Evolutionary conservation across 2,797 vertebrate species (phyloP).

Genomic region (Sebastes taczanowskii): DNA sequence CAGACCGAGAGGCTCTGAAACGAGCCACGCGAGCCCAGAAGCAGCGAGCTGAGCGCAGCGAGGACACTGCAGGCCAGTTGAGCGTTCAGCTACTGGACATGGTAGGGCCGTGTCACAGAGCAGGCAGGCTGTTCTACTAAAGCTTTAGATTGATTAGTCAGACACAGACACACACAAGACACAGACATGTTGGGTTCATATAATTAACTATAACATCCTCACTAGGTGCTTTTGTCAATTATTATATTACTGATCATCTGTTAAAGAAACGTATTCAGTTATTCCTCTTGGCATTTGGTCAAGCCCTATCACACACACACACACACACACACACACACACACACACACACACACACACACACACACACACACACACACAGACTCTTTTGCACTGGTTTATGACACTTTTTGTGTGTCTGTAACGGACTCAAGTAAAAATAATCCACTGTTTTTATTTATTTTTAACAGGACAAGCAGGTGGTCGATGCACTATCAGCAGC

Average conservation of each 20-base stretch:
- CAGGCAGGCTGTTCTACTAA: not conserved
- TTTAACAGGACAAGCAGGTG: slow-evolving; percentile 85
- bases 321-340: too few relatives aligned
- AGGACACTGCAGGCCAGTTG: slow-evolving; percentile 84
- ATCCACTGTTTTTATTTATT: not conserved
- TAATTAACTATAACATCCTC: not conserved
- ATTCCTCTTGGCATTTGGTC: not conserved
- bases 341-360: too few relatives aligned
- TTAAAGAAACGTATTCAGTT: not conserved
- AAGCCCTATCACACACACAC: too few relatives aligned
- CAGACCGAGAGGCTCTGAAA: slow-evolving; percentile 88
- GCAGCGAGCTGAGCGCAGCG: slow-evolving; percentile 86
- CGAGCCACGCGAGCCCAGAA: slow-evolving; percentile 87
- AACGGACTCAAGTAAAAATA: not conserved
- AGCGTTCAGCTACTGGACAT: slow-evolving; percentile 86
- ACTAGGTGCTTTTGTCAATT: not conserved
- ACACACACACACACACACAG: too few relatives aligned
- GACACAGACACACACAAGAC: not conserved
- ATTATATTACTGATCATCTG: not conserved
- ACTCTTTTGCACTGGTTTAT: too few relatives aligned
- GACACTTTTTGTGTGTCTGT: too few relatives aligned
- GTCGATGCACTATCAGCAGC: slow-evolving; percentile 81
- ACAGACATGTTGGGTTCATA: not conserved
- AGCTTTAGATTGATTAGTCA: not conserved
- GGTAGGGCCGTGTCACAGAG: slow-evolving; percentile 68